Conservation (phyloP, 2,888 invertebrate species). For the Xestia ashworthii region DNA sequence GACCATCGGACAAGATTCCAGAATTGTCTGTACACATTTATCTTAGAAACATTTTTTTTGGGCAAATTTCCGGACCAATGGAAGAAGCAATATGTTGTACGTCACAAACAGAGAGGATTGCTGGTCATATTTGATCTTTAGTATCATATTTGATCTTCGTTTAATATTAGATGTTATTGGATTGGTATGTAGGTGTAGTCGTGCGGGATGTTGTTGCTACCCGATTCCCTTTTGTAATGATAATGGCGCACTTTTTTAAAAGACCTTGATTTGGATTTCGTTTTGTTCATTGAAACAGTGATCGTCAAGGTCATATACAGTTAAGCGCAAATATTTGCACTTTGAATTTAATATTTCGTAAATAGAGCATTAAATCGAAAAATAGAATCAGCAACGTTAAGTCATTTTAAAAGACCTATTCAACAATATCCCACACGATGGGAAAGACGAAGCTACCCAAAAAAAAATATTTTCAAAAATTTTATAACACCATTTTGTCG, state of each 20-base stretch:
- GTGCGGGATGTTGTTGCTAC: not conserved
- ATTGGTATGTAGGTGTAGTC: not conserved
- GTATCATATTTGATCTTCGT: slow-evolving; percentile 5
- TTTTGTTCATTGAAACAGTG: not conserved
- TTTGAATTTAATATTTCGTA: no score
- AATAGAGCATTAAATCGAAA: no score
- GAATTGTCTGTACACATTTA: slow-evolving; percentile 1
- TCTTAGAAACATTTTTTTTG: not conserved
- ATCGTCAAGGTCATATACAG: not conserved
- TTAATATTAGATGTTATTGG: not conserved
- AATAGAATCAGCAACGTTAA: no score
- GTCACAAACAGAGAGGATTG: not conserved
- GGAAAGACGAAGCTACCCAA: no score
- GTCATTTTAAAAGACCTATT: no score
- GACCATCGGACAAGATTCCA: slow-evolving; percentile 19
- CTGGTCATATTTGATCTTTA: not conserved
- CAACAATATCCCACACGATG: no score
- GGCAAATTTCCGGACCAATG: not conserved
- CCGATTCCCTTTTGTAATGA: not conserved
- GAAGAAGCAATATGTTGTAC: not conserved
- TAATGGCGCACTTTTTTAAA: no score
- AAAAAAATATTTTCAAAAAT: no score
- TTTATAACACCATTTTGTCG: no score
- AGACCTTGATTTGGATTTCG: not conserved
- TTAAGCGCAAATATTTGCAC: no score